Conservation (phyloP, 1,140 invertebrate genomes). For the Cataglyphis hispanica region DNA sequence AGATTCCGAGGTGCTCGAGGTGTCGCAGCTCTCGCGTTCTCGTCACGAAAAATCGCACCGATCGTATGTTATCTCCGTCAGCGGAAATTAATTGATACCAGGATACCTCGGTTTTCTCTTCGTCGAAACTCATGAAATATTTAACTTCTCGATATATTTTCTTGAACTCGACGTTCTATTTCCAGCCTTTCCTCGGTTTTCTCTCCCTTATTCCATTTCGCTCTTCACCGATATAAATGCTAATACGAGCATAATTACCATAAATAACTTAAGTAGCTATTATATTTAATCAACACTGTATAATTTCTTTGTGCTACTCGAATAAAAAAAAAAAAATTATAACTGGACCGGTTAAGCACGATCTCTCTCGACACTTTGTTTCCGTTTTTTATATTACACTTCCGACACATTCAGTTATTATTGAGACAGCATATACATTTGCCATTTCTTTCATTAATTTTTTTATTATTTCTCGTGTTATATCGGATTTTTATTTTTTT, state of each 20-base stretch:
- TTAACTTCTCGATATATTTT: conserved; percentile 75
- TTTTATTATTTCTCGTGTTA: conserved; percentile 35
- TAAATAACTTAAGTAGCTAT: too few relatives aligned
- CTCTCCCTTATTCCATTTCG: not conserved
- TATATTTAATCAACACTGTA: too few relatives aligned
- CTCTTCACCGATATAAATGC: conserved; percentile 59
- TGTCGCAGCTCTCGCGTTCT: conserved; percentile 70
- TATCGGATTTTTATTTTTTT: conserved; percentile 9
- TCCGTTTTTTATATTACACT: not conserved
- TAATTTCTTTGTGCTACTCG: not conserved
- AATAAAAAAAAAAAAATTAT: not conserved
- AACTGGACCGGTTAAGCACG: not conserved
- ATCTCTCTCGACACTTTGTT: not conserved
- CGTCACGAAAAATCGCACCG: conserved; percentile 65
- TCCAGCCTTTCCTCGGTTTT: conserved; percentile 28
- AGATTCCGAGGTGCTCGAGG: conserved; percentile 59
- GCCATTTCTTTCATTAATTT: not conserved
- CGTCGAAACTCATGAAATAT: conserved; percentile 81
- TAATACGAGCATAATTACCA: conserved; percentile 56
- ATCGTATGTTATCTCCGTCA: conserved; percentile 69
- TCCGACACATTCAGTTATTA: not conserved
- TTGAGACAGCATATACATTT: not conserved
- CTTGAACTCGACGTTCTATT: not conserved
- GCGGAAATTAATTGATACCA: conserved; percentile 74
- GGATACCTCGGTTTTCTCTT: conserved; percentile 71